These are phyloP conservation scores for Emmelina monodactyla DNA, from an alignment of 2,888 invertebrate genomes.

Conservation along the genomic window DNA sequence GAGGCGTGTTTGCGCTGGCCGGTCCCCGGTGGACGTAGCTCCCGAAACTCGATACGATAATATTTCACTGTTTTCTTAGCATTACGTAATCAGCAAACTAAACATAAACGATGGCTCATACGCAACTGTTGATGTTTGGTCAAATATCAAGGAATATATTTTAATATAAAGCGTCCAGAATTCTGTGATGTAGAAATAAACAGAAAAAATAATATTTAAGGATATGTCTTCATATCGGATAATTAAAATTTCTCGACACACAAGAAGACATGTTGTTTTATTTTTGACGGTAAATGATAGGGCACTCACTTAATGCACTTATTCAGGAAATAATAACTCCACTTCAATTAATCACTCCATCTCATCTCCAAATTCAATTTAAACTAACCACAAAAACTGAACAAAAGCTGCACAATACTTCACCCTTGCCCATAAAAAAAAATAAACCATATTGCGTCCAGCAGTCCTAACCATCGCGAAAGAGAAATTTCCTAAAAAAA, in stretches of 20 bases:
- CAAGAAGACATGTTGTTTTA: too few relatives aligned
- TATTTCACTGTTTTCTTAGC: slow-evolving; percentile 16
- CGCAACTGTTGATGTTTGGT: neutral
- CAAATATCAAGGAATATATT: too few relatives aligned
- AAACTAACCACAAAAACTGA: slow-evolving; percentile 45
- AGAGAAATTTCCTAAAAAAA: slow-evolving; percentile 61
- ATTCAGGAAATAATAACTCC: too few relatives aligned
- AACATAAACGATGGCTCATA: neutral
- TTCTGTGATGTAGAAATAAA: too few relatives aligned
- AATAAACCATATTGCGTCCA: slow-evolving; percentile 61
- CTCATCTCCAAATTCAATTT: too few relatives aligned
- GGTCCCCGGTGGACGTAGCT: slow-evolving; percentile 23
- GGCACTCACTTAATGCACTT: too few relatives aligned
- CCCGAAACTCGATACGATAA: slow-evolving; percentile 38
- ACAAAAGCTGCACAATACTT: slow-evolving; percentile 34
- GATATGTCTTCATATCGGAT: too few relatives aligned
- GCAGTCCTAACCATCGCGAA: slow-evolving; percentile 58
- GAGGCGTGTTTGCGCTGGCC: slow-evolving; percentile 42
- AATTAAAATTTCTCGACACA: too few relatives aligned
- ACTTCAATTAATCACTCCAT: too few relatives aligned
- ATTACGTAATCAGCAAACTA: neutral
- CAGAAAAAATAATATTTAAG: too few relatives aligned
- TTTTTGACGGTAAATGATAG: too few relatives aligned
- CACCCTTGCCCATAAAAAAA: slow-evolving; percentile 48
- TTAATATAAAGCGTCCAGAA: too few relatives aligned